Conservation (phyloP, 37 sponge, comb jelly and placozoan species). For the Beroe ovata region DNA sequence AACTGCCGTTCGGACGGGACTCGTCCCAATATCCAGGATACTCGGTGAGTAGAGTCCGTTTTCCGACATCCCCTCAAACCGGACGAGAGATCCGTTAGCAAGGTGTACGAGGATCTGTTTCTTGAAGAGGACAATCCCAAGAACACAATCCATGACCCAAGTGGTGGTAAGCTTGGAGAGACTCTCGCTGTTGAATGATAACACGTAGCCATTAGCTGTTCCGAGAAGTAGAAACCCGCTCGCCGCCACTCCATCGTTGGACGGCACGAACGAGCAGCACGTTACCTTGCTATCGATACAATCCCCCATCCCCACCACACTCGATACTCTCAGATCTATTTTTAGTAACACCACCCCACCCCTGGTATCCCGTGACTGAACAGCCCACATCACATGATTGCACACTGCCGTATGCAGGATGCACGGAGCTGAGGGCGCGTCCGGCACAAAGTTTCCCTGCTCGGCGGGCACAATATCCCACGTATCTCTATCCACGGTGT, state of each 20-base stretch:
- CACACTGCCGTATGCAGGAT: constrained; percentile 24
- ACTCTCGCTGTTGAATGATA: background rate
- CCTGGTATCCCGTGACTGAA: background rate
- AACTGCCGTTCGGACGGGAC: background rate
- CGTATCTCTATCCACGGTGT: constrained; percentile 39
- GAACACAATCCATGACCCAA: constrained; percentile 66
- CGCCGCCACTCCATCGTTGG: background rate
- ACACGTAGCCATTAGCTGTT: constrained; percentile 44
- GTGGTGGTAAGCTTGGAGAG: constrained; percentile 36
- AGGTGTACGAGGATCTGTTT: constrained; percentile 43
- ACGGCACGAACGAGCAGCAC: constrained; percentile 3
- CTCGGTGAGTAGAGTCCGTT: constrained; percentile 53
- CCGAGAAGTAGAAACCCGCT: constrained; percentile 29
- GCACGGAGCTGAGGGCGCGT: background rate
- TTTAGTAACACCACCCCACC: constrained; percentile 8
- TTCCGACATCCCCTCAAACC: constrained; percentile 60
- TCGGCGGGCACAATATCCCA: constrained; percentile 54
- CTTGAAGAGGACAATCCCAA: constrained; percentile 20
- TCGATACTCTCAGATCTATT: constrained; percentile 34
- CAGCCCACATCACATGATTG: constrained; percentile 10
- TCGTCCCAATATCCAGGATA: constrained; percentile 45
- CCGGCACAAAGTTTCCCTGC: background rate
- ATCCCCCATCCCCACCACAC: constrained; percentile 19
- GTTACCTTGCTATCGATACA: constrained; percentile 9
- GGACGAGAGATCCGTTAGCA: constrained; percentile 61